Evolutionary conservation across 2,113 vertebrate genomes (phyloP).

Genomic region (Syrmaticus mikado): DNA sequence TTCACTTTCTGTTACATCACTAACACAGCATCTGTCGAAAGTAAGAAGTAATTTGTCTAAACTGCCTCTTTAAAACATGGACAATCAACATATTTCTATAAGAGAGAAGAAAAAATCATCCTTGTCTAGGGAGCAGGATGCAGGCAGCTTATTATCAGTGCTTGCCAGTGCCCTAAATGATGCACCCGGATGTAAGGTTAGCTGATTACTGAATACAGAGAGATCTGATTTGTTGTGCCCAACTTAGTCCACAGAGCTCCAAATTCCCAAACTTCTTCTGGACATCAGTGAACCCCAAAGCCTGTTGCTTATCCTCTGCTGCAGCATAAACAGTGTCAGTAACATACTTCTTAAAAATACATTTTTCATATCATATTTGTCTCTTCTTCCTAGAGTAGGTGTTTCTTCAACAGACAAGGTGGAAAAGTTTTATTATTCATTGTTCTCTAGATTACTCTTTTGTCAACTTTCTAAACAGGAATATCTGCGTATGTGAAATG

Average conservation of each 20-base stretch:
- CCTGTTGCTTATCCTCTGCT: neutral
- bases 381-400: neutral
- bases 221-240: accelerated
- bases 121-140: neutral
- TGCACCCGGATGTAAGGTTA: neutral
- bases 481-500: neutral
- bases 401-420: neutral
- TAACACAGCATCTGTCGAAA: neutral
- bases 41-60: neutral
- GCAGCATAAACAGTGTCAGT: neutral
- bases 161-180: neutral
- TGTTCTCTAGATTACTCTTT: neutral
- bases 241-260: neutral
- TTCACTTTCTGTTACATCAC: neutral
- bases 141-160: neutral
- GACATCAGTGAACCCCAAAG: neutral
- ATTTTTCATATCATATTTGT: neutral
- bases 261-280: neutral
- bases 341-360: accelerated
- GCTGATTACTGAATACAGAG: neutral
- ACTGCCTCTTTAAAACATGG: neutral
- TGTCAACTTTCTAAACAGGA: neutral
- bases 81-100: accelerated
- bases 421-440: neutral
- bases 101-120: neutral